phyloP scores from a whole-genome alignment of 2,113 vertebrate species.

The Takifugu bimaculatus region DNA sequence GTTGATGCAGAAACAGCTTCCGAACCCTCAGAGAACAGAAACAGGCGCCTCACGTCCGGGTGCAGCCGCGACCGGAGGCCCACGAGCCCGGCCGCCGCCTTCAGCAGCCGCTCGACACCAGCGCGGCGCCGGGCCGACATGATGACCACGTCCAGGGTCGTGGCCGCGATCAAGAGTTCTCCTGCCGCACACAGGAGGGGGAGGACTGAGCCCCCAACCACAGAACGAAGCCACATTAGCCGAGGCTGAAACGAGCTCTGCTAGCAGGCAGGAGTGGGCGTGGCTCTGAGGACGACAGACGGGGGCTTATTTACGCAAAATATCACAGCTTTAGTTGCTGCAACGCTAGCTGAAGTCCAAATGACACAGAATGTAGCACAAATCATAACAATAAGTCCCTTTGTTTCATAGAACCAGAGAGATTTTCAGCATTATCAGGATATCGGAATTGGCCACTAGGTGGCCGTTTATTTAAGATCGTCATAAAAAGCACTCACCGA shows the following conservation, averaged over 20 bases:
- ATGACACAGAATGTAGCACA: no score
- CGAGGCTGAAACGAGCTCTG: not conserved
- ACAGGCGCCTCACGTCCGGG: no score
- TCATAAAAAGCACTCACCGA: not conserved
- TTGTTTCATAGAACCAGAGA: no score
- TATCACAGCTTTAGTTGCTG: no score
- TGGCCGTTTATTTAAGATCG: no score
- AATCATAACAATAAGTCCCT: no score
- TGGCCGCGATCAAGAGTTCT: conserved; percentile 30
- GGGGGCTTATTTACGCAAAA: not conserved
- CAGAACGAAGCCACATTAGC: not conserved
- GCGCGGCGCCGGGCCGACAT: conserved; percentile 12
- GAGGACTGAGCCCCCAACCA: conserved; percentile 16
- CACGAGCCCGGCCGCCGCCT: conserved; percentile 8
- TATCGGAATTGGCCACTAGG: no score
- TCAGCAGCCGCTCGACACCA: conserved; percentile 17
- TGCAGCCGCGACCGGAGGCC: not conserved
- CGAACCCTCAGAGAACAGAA: not conserved
- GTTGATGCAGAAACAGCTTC: not conserved
- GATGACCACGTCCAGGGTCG: conserved; percentile 33
- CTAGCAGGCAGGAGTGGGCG: not conserved
- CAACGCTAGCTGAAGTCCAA: no score
- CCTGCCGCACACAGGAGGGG: conserved; percentile 23
- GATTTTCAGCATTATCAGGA: no score
- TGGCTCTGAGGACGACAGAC: not conserved